phyloP scores from a whole-genome alignment of 2,888 invertebrate genomes.

The Heliconius sara region DNA sequence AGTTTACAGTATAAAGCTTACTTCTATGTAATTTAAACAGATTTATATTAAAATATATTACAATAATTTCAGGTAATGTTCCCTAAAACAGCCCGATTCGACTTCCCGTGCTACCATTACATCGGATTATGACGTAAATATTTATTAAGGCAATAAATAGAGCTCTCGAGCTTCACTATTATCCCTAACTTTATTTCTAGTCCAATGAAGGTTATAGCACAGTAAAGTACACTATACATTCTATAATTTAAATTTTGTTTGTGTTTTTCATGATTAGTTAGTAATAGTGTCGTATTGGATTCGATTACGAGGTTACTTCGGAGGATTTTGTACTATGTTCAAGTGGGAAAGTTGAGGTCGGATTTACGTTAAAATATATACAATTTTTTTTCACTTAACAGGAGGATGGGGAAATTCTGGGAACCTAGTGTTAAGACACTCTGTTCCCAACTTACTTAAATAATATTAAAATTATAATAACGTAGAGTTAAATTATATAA shows the following conservation, averaged over 20 bases:
- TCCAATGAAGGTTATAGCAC: conserved; percentile 56
- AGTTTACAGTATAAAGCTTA: not conserved
- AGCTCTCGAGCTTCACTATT: conserved; percentile 59
- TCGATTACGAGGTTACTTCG: no score
- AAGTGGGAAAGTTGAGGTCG: no score
- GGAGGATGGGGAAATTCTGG: not conserved
- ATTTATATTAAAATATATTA: conserved; percentile 47
- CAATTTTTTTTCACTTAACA: no score
- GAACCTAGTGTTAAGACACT: no score
- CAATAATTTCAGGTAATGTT: conserved; percentile 46
- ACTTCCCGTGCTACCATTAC: conserved; percentile 61
- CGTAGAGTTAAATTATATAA: not conserved
- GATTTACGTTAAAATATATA: no score
- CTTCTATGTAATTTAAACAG: not conserved
- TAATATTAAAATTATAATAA: not conserved
- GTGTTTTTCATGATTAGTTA: not conserved
- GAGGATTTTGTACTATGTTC: no score
- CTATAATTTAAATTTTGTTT: not conserved
- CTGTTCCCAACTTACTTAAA: no score
- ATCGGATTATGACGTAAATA: conserved; percentile 74
- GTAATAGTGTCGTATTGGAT: no score
- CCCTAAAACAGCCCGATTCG: conserved; percentile 49
- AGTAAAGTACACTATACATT: conserved; percentile 48
- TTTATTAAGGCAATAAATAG: conserved; percentile 71
- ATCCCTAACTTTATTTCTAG: conserved; percentile 61